Conservation (phyloP, 2,113 vertebrate species). For the Lanius ludovicianus region DNA sequence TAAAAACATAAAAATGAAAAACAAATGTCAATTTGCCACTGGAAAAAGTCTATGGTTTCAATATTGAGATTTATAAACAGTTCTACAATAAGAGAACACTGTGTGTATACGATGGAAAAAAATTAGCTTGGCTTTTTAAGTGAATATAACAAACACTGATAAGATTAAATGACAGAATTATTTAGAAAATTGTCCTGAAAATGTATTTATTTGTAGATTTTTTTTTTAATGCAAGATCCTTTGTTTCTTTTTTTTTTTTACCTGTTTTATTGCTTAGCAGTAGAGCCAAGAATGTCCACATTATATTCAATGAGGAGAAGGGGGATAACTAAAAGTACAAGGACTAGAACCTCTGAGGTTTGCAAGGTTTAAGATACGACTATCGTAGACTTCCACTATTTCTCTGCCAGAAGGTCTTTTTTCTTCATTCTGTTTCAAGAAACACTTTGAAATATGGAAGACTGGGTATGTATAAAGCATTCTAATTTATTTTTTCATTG, state of each 20-base stretch:
- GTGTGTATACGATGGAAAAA: neutral
- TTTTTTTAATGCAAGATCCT: neutral
- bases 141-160: accelerated
- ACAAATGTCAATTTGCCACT: neutral
- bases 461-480: neutral
- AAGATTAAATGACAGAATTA: neutral
- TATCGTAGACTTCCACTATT: neutral
- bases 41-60: neutral
- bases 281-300: neutral
- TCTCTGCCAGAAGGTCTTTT: neutral
- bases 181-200: neutral
- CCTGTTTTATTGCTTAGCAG: neutral
- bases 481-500: neutral
- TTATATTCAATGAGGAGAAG: neutral
- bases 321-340: neutral
- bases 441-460: neutral
- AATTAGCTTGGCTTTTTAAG: neutral
- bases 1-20: neutral
- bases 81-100: neutral
- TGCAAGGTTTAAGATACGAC: neutral
- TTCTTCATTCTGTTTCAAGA: neutral
- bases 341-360: neutral
- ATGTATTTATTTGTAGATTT: neutral
- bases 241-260: neutral
- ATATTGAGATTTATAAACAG: neutral